Percentiles rank a stretch among this genome's conserved stretches.
These are phyloP conservation scores for Camponotus fellah DNA, from an alignment of 2,888 invertebrate genomes.

Conservation along the genomic window DNA sequence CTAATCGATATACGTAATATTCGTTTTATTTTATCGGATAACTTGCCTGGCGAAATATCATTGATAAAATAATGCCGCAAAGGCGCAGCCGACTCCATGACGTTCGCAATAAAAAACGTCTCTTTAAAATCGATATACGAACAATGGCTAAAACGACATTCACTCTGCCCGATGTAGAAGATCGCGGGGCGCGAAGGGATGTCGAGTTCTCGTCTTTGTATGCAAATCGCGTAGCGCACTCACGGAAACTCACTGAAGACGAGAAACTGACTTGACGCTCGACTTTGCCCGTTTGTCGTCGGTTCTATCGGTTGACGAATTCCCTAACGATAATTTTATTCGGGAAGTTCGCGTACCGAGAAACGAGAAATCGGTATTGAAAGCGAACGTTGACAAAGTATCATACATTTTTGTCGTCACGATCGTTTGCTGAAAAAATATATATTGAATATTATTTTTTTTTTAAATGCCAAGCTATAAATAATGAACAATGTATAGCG, in stretches of 20 bases:
- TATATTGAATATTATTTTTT: background rate
- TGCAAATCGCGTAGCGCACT: slow-evolving; percentile 72
- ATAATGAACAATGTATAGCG: too few species aligned
- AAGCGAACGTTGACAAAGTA: slow-evolving; percentile 35
- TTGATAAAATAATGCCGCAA: slow-evolving; percentile 29
- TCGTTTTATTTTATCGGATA: background rate
- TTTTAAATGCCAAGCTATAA: background rate
- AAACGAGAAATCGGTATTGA: slow-evolving; percentile 48
- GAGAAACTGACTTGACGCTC: slow-evolving; percentile 67
- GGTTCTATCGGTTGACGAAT: slow-evolving; percentile 79
- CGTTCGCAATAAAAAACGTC: slow-evolving; percentile 45
- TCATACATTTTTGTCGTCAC: slow-evolving; percentile 47
- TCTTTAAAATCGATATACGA: slow-evolving; percentile 51
- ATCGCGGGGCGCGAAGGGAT: slow-evolving; percentile 8
- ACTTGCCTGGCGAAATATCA: slow-evolving; percentile 1
- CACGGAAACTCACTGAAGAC: slow-evolving; percentile 58
- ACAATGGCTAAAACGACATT: slow-evolving; percentile 36
- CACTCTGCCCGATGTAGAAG: slow-evolving; percentile 13
- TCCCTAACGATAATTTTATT: slow-evolving; percentile 81
- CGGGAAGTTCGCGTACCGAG: slow-evolving; percentile 57
- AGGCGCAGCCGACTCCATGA: slow-evolving; percentile 22
- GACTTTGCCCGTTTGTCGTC: slow-evolving; percentile 55
- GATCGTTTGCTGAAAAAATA: background rate
- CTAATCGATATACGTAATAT: slow-evolving; percentile 17
- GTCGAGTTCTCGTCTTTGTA: slow-evolving; percentile 69